Percentiles rank a stretch among this genome's conserved stretches.
Evolutionary conservation across 2,113 vertebrate genomes (phyloP).

Genomic region (Pluvialis apricaria): DNA sequence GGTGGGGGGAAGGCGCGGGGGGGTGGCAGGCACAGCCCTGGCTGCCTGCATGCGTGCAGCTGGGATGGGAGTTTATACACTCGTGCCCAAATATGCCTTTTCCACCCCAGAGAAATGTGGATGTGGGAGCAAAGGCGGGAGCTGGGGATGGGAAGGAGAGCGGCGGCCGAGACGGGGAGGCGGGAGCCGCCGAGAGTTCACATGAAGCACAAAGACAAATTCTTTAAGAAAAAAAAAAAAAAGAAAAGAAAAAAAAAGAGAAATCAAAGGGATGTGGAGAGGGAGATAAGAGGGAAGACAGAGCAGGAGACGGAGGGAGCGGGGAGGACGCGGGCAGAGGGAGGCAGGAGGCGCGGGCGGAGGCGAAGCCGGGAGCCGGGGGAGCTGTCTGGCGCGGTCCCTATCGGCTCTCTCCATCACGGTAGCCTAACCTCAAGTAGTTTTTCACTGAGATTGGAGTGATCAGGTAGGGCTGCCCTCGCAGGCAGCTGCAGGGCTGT

Average conservation of each 20-base stretch:
- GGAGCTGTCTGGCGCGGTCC: neutral
- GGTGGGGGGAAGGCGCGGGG: no score
- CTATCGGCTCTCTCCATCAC: conserved; percentile 64
- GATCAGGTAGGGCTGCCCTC: conserved; percentile 51
- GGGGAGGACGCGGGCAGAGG: conserved; percentile 6
- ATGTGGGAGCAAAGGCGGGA: neutral
- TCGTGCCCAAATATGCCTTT: neutral
- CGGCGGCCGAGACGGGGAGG: neutral
- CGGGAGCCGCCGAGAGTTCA: neutral
- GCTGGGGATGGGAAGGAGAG: neutral
- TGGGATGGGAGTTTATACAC: fast-evolving
- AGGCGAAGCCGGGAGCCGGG: neutral
- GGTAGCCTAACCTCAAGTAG: conserved; percentile 76
- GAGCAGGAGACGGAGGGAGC: conserved; percentile 13
- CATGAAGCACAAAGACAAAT: conserved; percentile 35
- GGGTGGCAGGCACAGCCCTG: neutral
- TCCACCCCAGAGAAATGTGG: neutral
- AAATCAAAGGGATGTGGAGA: conserved; percentile 62
- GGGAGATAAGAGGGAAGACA: conserved; percentile 60
- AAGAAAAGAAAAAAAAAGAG: neutral
- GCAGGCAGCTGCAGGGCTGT: conserved; percentile 54
- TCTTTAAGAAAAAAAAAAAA: neutral
- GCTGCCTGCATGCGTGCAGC: neutral
- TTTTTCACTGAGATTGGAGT: conserved; percentile 81
- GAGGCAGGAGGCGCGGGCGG: neutral